phyloP scores from a whole-genome alignment of 1,140 invertebrate species.

The Papilio polytes region DNA sequence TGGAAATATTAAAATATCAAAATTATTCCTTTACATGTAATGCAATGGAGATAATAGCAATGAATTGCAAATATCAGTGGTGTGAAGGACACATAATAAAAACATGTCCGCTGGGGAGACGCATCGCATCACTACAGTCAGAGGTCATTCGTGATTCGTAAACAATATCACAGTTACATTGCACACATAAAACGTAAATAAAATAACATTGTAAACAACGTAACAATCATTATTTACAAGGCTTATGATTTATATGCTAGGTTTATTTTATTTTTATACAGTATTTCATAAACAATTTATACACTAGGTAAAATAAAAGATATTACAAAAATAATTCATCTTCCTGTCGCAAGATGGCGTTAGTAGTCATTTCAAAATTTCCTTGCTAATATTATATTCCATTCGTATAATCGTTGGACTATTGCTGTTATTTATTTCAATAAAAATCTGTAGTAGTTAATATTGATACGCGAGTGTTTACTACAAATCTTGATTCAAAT shows the following conservation, averaged over 20 bases:
- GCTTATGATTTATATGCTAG: background rate
- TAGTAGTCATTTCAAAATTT: background rate
- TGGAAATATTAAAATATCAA: background rate
- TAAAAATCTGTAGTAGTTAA: background rate
- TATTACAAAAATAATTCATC: background rate
- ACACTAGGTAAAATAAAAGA: background rate
- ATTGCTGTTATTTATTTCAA: background rate
- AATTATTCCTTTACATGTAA: background rate
- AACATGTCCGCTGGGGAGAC: conserved; percentile 3
- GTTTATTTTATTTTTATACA: background rate
- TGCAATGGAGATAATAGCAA: background rate
- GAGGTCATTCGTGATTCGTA: background rate
- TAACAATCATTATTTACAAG: background rate
- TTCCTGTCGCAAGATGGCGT: background rate
- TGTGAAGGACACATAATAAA: conserved; percentile 10
- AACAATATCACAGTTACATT: background rate
- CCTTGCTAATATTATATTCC: background rate
- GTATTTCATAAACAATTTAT: background rate
- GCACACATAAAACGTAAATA: conserved; percentile 1
- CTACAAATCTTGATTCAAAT: background rate
- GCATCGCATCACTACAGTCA: conserved; percentile 1
- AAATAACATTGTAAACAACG: conserved; percentile 8
- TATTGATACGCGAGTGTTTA: background rate
- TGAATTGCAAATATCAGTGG: conserved; percentile 4
- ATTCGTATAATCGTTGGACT: background rate